Base-by-base conservation (phyloP, 2,113 vertebrate genomes). In the Pelobates fuscus region DNA sequence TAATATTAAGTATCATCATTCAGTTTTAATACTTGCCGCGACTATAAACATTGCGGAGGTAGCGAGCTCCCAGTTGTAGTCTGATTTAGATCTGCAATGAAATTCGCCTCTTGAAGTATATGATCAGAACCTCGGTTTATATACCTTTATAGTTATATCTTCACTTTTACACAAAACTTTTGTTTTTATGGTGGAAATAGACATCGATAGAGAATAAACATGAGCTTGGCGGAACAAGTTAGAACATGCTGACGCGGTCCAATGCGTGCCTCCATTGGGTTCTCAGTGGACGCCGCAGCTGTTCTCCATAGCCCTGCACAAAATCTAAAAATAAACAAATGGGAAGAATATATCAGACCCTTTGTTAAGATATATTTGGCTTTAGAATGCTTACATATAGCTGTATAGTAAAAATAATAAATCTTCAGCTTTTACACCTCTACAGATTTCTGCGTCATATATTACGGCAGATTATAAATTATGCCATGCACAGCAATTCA, bases 61-160 rank as follows among this genome's bases (percentile, higher is more conserved):
- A n/a, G 8, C 21, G 5, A 10, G 8, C n/a, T 21, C 41, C 46
- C 44, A 27, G 8, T 27, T 5, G 25, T 2, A 7, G 8, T 30
- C 65, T 54, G 65, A 67, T 67, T 67, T 67, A 67, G 18, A 11
- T 54, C 18, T 25, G 25, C 26, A 29, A 54, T 67, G 44, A 67
- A 67, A 67, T 26, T 25, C 44, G 3, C 17, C 2, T 52, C 25
- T 24, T 27, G 14, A 49, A 49, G 64, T 46, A 27, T 49, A 27
- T 27, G 64, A 49, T 44, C n/a, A 30, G 62, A 20, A 41, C 3
- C 62, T 24, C 11, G 44, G 23, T 46, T 67, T 49, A 49, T 49
- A 46, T n/a, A 44, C 12, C 20, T 2, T 4, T 30, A 12, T 27
- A 8, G 5, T 67, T 8, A 63, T 49, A 10, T 66, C 12, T 14